A percentile compares a stretch with the other conserved stretches of the same genome.
Conservation (phyloP, 2,888 invertebrate species). For the Ditula angustiorana region DNA sequence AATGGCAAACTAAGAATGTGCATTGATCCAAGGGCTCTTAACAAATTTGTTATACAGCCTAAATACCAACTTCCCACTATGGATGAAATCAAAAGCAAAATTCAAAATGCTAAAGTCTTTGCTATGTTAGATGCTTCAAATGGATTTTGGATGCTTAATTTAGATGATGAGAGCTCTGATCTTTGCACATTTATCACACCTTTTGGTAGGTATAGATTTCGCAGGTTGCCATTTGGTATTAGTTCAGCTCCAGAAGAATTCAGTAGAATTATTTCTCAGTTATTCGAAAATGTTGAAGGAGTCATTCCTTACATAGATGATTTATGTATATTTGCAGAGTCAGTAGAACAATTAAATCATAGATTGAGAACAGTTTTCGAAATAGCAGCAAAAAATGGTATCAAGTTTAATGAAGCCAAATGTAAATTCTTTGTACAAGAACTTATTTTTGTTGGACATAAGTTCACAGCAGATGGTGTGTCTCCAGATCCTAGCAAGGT, state of each 20-base stretch:
- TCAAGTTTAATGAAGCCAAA: constrained; percentile 30
- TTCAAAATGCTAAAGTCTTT: constrained; percentile 20
- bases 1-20: constrained; percentile 29
- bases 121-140: constrained; percentile 37
- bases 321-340: constrained; percentile 16
- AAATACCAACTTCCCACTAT: constrained; percentile 32
- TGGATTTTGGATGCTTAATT: constrained; percentile 40
- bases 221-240: constrained; percentile 28
- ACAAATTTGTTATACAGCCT: constrained; percentile 26
- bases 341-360: constrained; percentile 3
- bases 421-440: constrained; percentile 22
- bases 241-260: constrained; percentile 34
- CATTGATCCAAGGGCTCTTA: constrained; percentile 36
- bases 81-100: constrained; percentile 29
- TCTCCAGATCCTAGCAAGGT: constrained; percentile 28
- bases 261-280: constrained; percentile 29
- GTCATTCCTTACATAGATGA: constrained; percentile 22
- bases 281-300: constrained; percentile 34
- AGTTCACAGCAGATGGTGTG: constrained; percentile 30
- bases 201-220: constrained; percentile 39
- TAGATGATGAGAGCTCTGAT: constrained; percentile 31
- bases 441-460: constrained; percentile 33
- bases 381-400: constrained; percentile 4
- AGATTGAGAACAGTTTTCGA: constrained; percentile 16
- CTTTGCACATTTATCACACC: too few relatives aligned